A percentile compares a stretch with the other conserved stretches of the same genome.
Evolutionary conservation across 2,113 vertebrate genomes (phyloP).

Genomic region (Corydoras sp.): DNA sequence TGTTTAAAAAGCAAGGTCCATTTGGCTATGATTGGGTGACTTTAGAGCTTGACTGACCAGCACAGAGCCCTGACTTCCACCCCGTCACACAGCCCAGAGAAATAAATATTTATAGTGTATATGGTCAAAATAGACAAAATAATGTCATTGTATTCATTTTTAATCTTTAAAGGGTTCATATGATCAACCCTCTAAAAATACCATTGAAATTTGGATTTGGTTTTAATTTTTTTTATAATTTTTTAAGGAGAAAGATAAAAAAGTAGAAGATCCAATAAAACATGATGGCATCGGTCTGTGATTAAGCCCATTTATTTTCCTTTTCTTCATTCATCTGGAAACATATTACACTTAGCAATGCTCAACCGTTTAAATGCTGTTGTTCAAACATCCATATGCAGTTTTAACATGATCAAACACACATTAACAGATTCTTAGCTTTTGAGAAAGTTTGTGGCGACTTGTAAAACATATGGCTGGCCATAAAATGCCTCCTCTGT

Average conservation of each 20-base stretch:
- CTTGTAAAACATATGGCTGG: constrained; percentile 5
- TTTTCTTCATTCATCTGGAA: constrained; percentile 3
- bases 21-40: no score
- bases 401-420: neutral
- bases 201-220: no score
- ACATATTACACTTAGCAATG: constrained; percentile 3
- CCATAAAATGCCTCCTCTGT: constrained; percentile 3
- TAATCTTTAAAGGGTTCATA: no score
- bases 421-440: neutral
- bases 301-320: neutral
- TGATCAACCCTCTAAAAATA: no score
- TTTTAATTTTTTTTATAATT: no score
- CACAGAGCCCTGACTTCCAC: no score
- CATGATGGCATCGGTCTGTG: neutral
- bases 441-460: no score
- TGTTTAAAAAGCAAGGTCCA: no score
- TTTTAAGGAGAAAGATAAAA: neutral
- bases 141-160: no score
- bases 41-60: no score
- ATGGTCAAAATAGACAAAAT: no score
- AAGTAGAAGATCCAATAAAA: neutral
- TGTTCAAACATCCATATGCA: constrained; percentile 15
- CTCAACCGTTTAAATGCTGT: neutral
- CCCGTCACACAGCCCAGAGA: neutral
- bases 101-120: no score